Evolutionary conservation across 2,113 vertebrate genomes (phyloP).

Genomic region (Chaetorhynchus papuensis): DNA sequence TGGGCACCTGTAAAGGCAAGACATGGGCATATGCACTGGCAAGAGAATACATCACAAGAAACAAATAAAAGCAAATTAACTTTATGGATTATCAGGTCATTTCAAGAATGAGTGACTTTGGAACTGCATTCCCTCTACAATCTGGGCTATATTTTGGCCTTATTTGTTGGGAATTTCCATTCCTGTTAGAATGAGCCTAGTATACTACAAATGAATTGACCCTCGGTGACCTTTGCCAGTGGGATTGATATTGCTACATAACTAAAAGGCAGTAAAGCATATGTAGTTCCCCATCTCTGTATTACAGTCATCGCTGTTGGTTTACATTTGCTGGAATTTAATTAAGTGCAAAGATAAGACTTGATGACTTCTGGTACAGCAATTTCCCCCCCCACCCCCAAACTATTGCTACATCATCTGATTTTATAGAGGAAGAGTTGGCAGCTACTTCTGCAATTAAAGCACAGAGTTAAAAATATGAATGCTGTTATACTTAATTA

Average conservation of each 20-base stretch:
- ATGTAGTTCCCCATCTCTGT: neutral
- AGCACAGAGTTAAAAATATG: neutral
- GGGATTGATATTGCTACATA: neutral
- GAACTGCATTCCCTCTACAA: neutral
- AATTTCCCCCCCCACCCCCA: accelerated
- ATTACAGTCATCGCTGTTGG: neutral
- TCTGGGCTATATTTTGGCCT: neutral
- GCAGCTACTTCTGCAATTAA: neutral
- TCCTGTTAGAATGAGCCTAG: neutral
- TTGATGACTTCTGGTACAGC: neutral
- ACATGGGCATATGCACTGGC: accelerated
- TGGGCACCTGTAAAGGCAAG: neutral
- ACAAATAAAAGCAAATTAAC: neutral
- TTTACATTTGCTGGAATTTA: neutral
- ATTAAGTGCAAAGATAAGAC: neutral
- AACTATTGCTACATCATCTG: neutral
- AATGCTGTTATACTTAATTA: neutral
- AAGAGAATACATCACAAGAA: neutral
- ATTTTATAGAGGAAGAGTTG: neutral
- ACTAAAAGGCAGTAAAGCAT: neutral
- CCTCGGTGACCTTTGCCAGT: neutral
- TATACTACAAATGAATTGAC: neutral
- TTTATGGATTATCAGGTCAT: neutral
- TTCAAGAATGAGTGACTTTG: neutral
- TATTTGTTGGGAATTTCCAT: neutral